These are phyloP conservation scores for Hippopotamyrus pictus DNA, from an alignment of 2,797 vertebrate species.

Conservation along the genomic window DNA sequence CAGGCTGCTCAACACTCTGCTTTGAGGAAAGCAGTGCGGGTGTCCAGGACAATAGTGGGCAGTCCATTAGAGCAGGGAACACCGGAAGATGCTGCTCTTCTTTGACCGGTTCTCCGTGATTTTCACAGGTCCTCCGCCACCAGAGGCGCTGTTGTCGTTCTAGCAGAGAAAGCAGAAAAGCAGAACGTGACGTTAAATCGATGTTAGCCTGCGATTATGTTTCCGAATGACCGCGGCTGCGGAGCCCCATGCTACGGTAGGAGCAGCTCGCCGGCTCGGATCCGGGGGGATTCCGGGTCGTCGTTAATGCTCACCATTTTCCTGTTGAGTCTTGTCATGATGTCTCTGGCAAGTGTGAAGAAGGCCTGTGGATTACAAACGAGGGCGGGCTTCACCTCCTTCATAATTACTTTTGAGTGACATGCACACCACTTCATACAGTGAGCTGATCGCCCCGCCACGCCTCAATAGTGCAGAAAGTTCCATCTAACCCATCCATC, in stretches of 20 bases:
- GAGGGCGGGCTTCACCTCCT: neutral
- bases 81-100: constrained; percentile 92
- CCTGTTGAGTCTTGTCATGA: constrained; percentile 92
- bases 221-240: neutral
- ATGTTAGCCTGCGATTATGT: neutral
- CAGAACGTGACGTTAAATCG: neutral
- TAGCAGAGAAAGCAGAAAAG: constrained; percentile 45
- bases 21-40: constrained; percentile 62
- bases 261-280: neutral
- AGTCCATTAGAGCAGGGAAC: constrained; percentile 74
- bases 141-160: constrained; percentile 79
- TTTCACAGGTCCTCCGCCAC: constrained; percentile 83
- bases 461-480: neutral
- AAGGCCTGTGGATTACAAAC: constrained; percentile 70
- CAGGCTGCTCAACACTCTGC: constrained; percentile 64
- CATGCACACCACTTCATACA: neutral
- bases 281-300: neutral
- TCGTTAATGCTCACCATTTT: constrained; percentile 81
- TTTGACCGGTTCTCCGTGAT: constrained; percentile 93
- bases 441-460: neutral
- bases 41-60: constrained; percentile 19
- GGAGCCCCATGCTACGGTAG: neutral
- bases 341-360: constrained; percentile 92
- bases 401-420: neutral
- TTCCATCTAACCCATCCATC: neutral